Evolutionary conservation across 2,888 invertebrate species (phyloP).

Genomic region (Automeris io): DNA sequence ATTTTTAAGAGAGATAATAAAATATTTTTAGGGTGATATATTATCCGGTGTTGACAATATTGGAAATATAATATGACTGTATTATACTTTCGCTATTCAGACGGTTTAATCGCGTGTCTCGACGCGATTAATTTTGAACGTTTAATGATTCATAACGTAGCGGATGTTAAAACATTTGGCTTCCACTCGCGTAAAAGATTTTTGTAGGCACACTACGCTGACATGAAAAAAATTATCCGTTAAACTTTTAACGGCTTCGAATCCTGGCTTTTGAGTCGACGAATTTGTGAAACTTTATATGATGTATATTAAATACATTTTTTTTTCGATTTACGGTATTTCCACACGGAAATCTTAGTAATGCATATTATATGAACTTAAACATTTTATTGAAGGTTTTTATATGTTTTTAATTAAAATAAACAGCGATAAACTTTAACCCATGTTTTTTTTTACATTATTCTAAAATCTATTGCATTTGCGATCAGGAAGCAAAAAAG

Average conservation of each 20-base stretch:
- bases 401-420: too few species aligned
- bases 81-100: slow-evolving; percentile 28
- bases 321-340: background rate
- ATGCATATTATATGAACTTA: too few species aligned
- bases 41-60: too few species aligned
- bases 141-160: slow-evolving; percentile 32
- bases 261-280: background rate
- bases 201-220: background rate
- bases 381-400: too few species aligned
- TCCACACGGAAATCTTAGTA: too few species aligned
- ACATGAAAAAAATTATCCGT: background rate
- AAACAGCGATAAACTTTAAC: too few species aligned
- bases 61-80: too few species aligned
- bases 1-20: too few species aligned
- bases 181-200: background rate
- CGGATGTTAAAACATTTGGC: slow-evolving; percentile 5
- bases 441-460: background rate
- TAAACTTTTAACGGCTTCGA: background rate
- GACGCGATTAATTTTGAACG: slow-evolving; percentile 37
- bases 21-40: too few species aligned
- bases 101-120: slow-evolving; percentile 39
- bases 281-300: background rate
- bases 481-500: background rate
- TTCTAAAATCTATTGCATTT: background rate
- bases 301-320: background rate